Evolutionary conservation across 2,888 invertebrate species (phyloP).

Genomic region (Parnassius apollo): DNA sequence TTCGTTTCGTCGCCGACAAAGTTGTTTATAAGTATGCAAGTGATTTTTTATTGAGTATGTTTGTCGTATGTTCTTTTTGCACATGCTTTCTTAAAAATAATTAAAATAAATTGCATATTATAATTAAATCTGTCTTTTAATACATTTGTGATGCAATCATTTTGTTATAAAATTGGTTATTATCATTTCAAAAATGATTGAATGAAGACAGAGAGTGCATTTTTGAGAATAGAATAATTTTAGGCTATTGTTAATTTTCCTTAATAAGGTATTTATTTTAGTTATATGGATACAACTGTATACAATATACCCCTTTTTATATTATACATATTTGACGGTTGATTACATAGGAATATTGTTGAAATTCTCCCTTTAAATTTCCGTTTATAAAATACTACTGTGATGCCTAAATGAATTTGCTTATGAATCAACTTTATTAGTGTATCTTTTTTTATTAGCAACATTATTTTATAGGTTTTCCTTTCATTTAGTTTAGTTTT

Average conservation of each 20-base stretch:
- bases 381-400: slow-evolving; percentile 34
- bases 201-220: slow-evolving; percentile 62
- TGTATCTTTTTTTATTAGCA: slow-evolving; percentile 15
- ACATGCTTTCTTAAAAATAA: slow-evolving; percentile 48
- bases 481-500: slow-evolving; percentile 63
- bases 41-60: slow-evolving; percentile 34
- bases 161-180: slow-evolving; percentile 49
- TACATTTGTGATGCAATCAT: slow-evolving; percentile 60
- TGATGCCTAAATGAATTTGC: slow-evolving; percentile 47
- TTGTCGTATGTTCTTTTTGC: slow-evolving; percentile 37
- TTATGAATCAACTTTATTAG: slow-evolving; percentile 35
- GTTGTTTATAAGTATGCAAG: slow-evolving; percentile 34
- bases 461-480: slow-evolving; percentile 48
- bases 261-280: slow-evolving; percentile 80
- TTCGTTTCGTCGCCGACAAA: slow-evolving; percentile 27
- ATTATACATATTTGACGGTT: slow-evolving; percentile 41
- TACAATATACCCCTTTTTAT: slow-evolving; percentile 56
- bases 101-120: slow-evolving; percentile 62
- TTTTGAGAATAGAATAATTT: slow-evolving; percentile 60
- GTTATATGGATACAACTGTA: slow-evolving; percentile 78
- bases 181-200: slow-evolving; percentile 32
- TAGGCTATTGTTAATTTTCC: slow-evolving; percentile 73
- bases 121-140: slow-evolving; percentile 68
- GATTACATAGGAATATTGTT: slow-evolving; percentile 35
- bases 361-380: slow-evolving; percentile 36